Conservation (phyloP, 2,888 invertebrate species). For the Nemotelus nigrinus region DNA sequence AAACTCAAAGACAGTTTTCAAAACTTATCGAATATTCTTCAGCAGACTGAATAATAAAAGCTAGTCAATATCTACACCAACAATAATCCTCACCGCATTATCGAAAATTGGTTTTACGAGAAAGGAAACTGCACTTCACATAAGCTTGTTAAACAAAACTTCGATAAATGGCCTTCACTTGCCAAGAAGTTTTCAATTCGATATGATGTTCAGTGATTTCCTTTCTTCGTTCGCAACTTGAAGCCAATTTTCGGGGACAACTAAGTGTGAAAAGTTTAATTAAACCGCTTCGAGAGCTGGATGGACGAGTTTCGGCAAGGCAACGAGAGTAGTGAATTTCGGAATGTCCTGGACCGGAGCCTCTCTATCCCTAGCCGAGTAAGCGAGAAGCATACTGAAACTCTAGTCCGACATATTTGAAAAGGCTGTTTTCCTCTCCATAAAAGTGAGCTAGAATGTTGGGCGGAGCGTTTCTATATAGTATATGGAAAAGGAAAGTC, state of each 20-base stretch:
- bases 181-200: background rate
- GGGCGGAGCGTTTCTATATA: constrained; percentile 36
- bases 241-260: constrained; percentile 20
- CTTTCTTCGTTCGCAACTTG: background rate
- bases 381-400: constrained; percentile 48
- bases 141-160: constrained; percentile 53
- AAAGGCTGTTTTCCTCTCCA: constrained; percentile 27
- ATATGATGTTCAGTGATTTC: constrained; percentile 6
- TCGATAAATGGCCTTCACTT: constrained; percentile 49
- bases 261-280: constrained; percentile 46
- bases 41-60: background rate
- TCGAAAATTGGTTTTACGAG: constrained; percentile 48
- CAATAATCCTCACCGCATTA: constrained; percentile 5
- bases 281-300: constrained; percentile 39
- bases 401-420: constrained; percentile 45
- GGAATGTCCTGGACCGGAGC: background rate
- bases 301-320: too few species aligned
- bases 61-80: background rate
- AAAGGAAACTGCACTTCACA: constrained; percentile 52
- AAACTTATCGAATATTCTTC: constrained; percentile 28
- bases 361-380: constrained; percentile 19
- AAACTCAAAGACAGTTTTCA: constrained; percentile 27
- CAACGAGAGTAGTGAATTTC: too few species aligned
- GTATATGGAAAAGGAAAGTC: background rate
- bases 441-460: constrained; percentile 15